Evolutionary conservation across 2,797 vertebrate species (phyloP).

Genomic region (Euthynnus affinis): DNA sequence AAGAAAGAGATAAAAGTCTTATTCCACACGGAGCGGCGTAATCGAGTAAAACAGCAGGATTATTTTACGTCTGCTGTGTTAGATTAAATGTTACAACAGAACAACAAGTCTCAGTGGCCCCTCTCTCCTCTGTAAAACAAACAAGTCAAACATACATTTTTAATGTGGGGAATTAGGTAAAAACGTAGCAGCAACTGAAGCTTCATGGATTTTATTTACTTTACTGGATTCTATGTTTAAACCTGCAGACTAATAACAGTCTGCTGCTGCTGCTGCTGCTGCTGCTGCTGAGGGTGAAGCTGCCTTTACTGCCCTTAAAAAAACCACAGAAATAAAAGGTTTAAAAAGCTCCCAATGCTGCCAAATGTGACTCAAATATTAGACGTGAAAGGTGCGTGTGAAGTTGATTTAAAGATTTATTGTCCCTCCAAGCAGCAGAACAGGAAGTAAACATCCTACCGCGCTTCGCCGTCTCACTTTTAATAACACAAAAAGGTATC

Average conservation of each 20-base stretch:
- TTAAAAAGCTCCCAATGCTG: neutral
- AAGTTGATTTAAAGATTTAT: conserved; percentile 5
- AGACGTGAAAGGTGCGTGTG: neutral
- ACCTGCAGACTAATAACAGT: too few relatives aligned
- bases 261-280: too few relatives aligned
- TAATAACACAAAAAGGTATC: conserved; percentile 8
- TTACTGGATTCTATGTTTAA: too few relatives aligned
- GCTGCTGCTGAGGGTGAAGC: neutral
- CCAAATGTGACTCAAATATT: neutral
- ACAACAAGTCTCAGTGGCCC: neutral
- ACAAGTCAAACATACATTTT: neutral
- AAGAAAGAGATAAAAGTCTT: neutral
- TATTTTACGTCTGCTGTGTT: neutral
- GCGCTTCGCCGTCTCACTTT: conserved; percentile 7
- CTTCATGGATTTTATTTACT: neutral
- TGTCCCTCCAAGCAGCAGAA: conserved; percentile 1
- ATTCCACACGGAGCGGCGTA: too few relatives aligned
- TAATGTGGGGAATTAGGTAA: neutral
- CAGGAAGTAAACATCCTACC: neutral
- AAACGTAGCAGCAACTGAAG: neutral
- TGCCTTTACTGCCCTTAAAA: neutral
- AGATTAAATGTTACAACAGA: neutral
- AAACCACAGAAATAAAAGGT: neutral
- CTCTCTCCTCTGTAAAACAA: conserved; percentile 6
- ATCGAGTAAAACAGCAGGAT: neutral